Evolutionary conservation across 2,888 invertebrate genomes (phyloP).

Genomic region (Acrobasis repandana): DNA sequence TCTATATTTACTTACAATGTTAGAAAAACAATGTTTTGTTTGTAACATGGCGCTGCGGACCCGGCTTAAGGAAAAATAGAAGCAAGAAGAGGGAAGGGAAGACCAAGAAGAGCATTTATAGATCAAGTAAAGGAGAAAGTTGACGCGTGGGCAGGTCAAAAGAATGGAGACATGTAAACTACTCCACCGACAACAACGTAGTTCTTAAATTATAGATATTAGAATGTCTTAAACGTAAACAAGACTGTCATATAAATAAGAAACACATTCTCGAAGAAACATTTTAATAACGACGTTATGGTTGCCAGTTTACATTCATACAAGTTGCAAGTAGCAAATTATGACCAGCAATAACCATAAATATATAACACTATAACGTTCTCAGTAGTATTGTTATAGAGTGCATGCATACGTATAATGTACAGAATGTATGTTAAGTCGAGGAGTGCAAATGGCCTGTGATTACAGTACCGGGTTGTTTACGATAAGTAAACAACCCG

Average conservation of each 20-base stretch:
- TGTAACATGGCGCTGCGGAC: too few relatives aligned
- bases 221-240: neutral
- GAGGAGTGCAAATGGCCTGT: conserved; percentile 5
- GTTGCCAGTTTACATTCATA: conserved; percentile 12
- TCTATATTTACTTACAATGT: too few relatives aligned
- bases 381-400: neutral
- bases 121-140: too few relatives aligned
- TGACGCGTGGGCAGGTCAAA: too few relatives aligned
- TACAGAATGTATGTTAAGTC: conserved; percentile 3
- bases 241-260: neutral
- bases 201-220: neutral
- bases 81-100: too few relatives aligned
- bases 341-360: conserved; percentile 15
- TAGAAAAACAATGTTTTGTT: too few relatives aligned
- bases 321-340: conserved; percentile 7
- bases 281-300: neutral
- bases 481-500: too few relatives aligned
- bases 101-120: too few relatives aligned
- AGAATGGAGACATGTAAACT: too few relatives aligned
- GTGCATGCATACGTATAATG: neutral
- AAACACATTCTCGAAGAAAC: neutral
- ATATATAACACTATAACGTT: neutral
- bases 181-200: too few relatives aligned
- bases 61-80: too few relatives aligned
- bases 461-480: too few relatives aligned